Conservation (phyloP, 92 coral and sea anemone genomes). For the Actinostola sp. region DNA sequence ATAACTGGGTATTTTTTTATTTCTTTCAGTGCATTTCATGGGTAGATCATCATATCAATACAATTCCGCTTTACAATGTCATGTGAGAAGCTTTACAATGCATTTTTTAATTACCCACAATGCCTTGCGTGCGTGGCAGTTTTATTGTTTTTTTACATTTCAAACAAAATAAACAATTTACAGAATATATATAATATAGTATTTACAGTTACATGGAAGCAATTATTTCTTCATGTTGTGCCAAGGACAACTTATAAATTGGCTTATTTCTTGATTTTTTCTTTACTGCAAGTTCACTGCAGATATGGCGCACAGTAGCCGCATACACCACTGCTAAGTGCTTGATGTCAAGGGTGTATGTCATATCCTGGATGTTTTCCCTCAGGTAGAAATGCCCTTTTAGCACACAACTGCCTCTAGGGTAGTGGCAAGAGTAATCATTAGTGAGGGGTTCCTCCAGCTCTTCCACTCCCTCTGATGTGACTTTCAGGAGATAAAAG, state of each 20-base stretch:
- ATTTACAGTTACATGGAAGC: too few species aligned
- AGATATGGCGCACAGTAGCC: conserved; percentile 58
- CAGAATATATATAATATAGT: neutral
- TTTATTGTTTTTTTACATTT: too few species aligned
- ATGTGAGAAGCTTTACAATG: too few species aligned
- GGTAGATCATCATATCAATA: too few species aligned
- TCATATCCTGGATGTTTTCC: conserved; percentile 66
- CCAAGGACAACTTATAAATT: conserved; percentile 39
- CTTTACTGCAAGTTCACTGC: conserved; percentile 26
- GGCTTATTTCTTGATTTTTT: conserved; percentile 21
- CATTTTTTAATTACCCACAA: too few species aligned
- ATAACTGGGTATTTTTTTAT: neutral
- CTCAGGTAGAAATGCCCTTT: conserved; percentile 57
- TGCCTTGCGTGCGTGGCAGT: too few species aligned
- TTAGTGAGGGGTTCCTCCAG: conserved; percentile 48
- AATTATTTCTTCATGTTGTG: conserved; percentile 54
- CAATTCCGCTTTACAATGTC: neutral
- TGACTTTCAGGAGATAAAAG: conserved; percentile 54
- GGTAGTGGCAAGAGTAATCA: conserved; percentile 17
- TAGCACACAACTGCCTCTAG: conserved; percentile 26
- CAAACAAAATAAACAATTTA: neutral
- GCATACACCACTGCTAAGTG: conserved; percentile 49
- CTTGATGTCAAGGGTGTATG: conserved; percentile 43
- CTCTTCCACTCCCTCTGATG: conserved; percentile 57
- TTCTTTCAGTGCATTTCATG: neutral